Evolutionary conservation across 2,888 invertebrate genomes (phyloP).

Genomic region (Erebia aethiops): DNA sequence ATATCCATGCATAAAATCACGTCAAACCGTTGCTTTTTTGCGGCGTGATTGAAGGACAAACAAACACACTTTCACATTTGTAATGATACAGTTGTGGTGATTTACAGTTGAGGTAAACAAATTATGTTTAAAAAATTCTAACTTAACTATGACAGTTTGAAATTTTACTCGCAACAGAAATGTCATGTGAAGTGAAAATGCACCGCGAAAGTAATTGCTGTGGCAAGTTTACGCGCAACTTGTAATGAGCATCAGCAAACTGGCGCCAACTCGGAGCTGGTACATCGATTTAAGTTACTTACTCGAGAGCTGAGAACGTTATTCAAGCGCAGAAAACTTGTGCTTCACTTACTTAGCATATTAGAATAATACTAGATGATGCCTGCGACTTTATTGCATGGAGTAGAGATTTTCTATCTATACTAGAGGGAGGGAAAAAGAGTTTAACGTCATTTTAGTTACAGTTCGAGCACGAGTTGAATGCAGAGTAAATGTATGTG

Average conservation of each 20-base stretch:
- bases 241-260: slow-evolving; percentile 23
- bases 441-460: too few species aligned
- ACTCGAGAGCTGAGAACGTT: slow-evolving; percentile 4
- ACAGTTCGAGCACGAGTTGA: too few species aligned
- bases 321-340: slow-evolving; percentile 20
- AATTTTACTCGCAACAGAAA: neutral
- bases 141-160: neutral
- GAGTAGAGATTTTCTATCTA: too few species aligned
- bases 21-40: too few species aligned
- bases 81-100: too few species aligned
- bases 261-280: slow-evolving; percentile 2
- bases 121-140: neutral
- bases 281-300: slow-evolving; percentile 22
- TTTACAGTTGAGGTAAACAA: too few species aligned
- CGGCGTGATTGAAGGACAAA: too few species aligned
- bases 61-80: too few species aligned
- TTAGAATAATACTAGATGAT: neutral
- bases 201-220: slow-evolving; percentile 16
- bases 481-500: too few species aligned
- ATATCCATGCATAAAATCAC: too few species aligned
- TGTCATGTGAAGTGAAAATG: neutral
- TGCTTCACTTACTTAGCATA: neutral
- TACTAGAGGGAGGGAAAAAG: too few species aligned
- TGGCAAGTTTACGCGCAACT: slow-evolving; percentile 16
- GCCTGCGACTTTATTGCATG: too few species aligned